phyloP scores from a whole-genome alignment of 2,797 vertebrate genomes.

The Helarctos malayanus region DNA sequence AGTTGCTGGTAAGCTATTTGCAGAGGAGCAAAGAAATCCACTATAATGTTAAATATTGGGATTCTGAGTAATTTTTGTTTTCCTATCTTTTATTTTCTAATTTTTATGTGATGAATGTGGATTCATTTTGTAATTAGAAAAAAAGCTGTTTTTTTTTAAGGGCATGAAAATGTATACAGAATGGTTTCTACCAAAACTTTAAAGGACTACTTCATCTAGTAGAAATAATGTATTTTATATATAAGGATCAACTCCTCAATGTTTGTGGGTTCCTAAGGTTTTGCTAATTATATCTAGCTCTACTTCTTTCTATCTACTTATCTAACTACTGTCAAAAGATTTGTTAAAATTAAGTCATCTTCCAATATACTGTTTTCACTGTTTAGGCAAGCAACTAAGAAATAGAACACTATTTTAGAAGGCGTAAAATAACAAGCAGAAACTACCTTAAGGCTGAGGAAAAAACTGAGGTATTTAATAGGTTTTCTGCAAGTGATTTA shows the following conservation, averaged over 20 bases:
- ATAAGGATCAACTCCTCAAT: background rate
- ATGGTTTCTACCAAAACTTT: background rate
- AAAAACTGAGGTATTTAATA: background rate
- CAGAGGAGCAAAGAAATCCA: slow-evolving; percentile 52
- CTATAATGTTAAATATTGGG: slow-evolving; percentile 10
- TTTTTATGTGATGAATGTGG: slow-evolving; percentile 35
- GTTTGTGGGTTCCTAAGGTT: background rate
- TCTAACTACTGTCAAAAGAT: slow-evolving; percentile 4
- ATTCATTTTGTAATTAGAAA: slow-evolving; percentile 61
- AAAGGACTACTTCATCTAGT: background rate
- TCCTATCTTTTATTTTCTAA: slow-evolving; percentile 45
- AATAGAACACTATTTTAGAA: slow-evolving; percentile 32
- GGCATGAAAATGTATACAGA: slow-evolving; percentile 10
- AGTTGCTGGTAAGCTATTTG: slow-evolving; percentile 49
- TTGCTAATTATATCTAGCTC: background rate
- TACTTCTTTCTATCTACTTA: background rate
- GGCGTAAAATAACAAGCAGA: slow-evolving; percentile 25
- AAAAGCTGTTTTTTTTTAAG: slow-evolving; percentile 54
- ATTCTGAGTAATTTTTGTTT: slow-evolving; percentile 40
- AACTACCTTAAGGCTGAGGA: background rate
- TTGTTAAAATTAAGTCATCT: slow-evolving; percentile 62
- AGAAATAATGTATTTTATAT: background rate
- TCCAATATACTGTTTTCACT: slow-evolving; percentile 29
- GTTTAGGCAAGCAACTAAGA: slow-evolving; percentile 42
- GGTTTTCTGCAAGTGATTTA: background rate